Evolutionary conservation across 2,113 vertebrate species (phyloP), one percentile per base, ranked within the genome.

Genomic region (Mixornis gularis): DNA sequence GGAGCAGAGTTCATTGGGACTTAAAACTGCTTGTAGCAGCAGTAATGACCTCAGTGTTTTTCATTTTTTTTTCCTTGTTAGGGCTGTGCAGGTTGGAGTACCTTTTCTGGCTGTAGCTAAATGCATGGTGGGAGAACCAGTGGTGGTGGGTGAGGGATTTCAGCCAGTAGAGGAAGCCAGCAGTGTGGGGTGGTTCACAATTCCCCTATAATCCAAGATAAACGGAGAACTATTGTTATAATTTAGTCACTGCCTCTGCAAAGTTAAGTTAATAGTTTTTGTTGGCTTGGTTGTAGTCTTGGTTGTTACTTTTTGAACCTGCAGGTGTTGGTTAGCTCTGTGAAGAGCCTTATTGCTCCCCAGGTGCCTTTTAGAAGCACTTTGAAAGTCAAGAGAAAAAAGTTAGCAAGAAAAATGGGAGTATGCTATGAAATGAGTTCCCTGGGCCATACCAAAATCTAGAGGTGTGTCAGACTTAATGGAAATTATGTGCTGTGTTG

Each of bases 231-330:
- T 69, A 24, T 85, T 81, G 74, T 94, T 95, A 8, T 7, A 34
- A 46, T 91, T 91, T 94, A 62, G 77, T 97, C 52, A 52, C 78
- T 87, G 92, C 70, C 56, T 96, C 81, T 51, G 90, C 48, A 94
- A 92, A 86, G 89, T 70, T 25, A 58, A 97, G n/a, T 20, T n/a
- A 44, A 53, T 94, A 43, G 87, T 53, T 92, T 93, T 88, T 96
- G 32, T 94, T 77, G 44, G 81, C 77, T 85, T 65, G 17, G 20
- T 68, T 79, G 30, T 38, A 49, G 62, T 30, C 49, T 48, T 5
- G 13, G 41, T 84, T 90, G 89, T 93, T 83, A 68, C 87, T 91
- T 88, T 92, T 95, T 85, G 93, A 95, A 97, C 92, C 70, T 95
- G 64, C 72, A 96, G 91, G 80, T 87, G 64, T 94, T 81, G 62